A percentile compares a stretch with the other conserved stretches of the same genome.
These are phyloP conservation scores for Drosophila burlai DNA, from an alignment of 1,140 invertebrate genomes.

Conservation along the genomic window DNA sequence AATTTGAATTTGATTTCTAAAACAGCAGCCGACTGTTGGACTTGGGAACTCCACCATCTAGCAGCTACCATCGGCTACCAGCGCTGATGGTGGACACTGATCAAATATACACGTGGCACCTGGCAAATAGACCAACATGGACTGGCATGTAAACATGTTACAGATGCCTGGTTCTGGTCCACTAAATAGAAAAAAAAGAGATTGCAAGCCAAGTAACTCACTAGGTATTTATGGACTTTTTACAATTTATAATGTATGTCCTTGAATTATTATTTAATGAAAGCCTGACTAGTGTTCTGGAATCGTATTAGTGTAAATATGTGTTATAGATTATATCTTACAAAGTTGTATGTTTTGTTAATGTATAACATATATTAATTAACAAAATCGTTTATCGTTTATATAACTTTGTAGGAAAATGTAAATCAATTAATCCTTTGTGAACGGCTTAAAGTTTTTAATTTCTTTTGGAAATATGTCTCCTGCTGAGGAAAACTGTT, in stretches of 20 bases:
- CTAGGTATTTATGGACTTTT: background rate
- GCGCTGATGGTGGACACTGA: slow-evolving; percentile 64
- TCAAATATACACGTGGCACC: slow-evolving; percentile 62
- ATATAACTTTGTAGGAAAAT: background rate
- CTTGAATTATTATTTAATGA: background rate
- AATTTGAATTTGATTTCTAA: slow-evolving; percentile 84
- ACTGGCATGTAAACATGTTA: slow-evolving; percentile 60
- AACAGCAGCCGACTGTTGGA: slow-evolving; percentile 47
- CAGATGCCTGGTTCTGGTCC: slow-evolving; percentile 30
- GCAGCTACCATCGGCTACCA: slow-evolving; percentile 2
- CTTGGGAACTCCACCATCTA: slow-evolving; percentile 15
- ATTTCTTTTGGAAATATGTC: background rate
- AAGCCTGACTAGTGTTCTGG: too few relatives aligned
- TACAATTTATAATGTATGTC: background rate
- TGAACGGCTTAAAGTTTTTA: background rate
- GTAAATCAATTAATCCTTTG: background rate
- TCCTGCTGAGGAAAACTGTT: too few relatives aligned
- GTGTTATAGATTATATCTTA: background rate
- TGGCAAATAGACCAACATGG: slow-evolving; percentile 45
- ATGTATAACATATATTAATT: background rate
- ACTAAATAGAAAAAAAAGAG: slow-evolving; percentile 2
- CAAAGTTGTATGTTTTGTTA: too few relatives aligned
- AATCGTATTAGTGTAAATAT: background rate
- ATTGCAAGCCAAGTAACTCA: background rate
- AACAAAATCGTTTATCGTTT: background rate